A percentile compares a stretch with the other conserved stretches of the same genome.
phyloP scores from a whole-genome alignment of 2,113 vertebrate species.

The Mesoclemmys tuberculata region DNA sequence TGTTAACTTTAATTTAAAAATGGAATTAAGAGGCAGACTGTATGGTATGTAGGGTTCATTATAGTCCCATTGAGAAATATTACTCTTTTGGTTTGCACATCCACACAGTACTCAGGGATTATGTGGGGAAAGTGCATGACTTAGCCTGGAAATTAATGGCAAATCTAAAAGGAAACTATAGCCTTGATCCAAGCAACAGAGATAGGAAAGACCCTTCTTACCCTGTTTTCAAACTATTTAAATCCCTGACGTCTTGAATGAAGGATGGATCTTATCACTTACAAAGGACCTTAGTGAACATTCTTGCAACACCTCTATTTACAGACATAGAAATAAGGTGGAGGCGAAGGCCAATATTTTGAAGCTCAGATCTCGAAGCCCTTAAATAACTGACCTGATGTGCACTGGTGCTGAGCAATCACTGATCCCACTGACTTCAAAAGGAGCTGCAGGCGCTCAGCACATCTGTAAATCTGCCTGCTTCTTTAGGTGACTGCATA shows the following conservation, averaged over 20 bases:
- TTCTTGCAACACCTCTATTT: not conserved
- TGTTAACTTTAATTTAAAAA: slow-evolving; percentile 67
- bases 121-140: not conserved
- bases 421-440: not conserved
- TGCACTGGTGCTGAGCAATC: not conserved
- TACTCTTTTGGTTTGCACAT: not conserved
- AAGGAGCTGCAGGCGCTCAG: not conserved
- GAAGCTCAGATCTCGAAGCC: not conserved
- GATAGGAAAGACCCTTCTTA: not conserved
- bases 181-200: not conserved
- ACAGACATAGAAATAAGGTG: not conserved
- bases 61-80: not conserved
- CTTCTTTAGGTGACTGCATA: not conserved
- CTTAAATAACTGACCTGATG: not conserved
- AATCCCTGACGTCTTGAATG: not conserved
- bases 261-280: not conserved
- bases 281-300: not conserved
- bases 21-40: slow-evolving; percentile 50
- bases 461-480: not conserved
- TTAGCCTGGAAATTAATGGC: not conserved
- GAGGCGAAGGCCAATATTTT: not conserved
- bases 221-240: not conserved
- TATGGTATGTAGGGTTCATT: not conserved
- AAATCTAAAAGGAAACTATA: not conserved
- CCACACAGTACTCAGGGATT: not conserved